Evolutionary conservation across 2,113 vertebrate genomes (phyloP).

Genomic region (Oreocharis arfaki): DNA sequence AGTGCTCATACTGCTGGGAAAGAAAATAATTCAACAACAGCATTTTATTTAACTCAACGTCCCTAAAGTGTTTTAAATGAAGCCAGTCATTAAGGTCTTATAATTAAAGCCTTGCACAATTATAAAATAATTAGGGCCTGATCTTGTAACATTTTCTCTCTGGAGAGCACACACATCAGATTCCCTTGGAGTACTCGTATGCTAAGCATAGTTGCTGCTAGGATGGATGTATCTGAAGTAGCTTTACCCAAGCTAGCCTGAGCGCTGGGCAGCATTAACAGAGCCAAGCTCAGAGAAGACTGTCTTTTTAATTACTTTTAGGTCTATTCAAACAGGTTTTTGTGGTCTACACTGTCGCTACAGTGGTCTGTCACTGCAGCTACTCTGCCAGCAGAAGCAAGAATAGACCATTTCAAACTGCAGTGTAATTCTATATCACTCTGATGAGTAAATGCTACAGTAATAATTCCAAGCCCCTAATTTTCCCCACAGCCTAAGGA

Average conservation of each 20-base stretch:
- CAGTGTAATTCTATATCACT: neutral
- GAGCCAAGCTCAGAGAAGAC: neutral
- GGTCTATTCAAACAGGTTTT: neutral
- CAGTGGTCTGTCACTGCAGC: neutral
- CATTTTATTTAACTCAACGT: neutral
- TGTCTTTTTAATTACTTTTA: neutral
- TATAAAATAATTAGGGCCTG: conserved; percentile 24
- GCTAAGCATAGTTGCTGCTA: neutral
- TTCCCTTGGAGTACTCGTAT: neutral
- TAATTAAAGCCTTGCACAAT: conserved; percentile 8
- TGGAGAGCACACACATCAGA: neutral
- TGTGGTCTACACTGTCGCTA: neutral
- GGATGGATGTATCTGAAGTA: neutral
- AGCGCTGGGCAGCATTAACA: neutral
- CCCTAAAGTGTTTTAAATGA: conserved; percentile 9
- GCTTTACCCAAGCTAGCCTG: neutral
- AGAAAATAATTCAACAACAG: neutral
- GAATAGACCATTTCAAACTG: neutral
- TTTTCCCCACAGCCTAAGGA: neutral
- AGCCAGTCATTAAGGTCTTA: neutral
- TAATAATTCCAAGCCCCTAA: neutral
- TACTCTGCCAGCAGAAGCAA: neutral
- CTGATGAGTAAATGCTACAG: neutral
- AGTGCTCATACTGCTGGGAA: neutral
- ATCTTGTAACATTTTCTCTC: neutral